These are phyloP conservation scores for Halesus radiatus DNA, from an alignment of 1,140 invertebrate species.

Conservation along the genomic window DNA sequence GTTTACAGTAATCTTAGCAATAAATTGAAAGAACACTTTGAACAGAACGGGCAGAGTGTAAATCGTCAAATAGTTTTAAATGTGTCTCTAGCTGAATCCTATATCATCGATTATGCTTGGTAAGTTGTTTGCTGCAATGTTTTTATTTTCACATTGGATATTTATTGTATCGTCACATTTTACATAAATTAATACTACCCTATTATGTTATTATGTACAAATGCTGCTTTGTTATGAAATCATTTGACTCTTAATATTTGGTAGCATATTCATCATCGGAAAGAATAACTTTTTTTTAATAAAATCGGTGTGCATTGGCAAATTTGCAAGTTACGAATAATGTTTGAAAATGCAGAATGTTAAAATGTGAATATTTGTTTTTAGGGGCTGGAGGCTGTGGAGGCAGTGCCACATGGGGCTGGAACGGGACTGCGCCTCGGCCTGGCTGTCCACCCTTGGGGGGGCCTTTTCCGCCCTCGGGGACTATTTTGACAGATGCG, in stretches of 20 bases:
- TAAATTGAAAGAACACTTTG: background rate
- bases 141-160: too few relatives aligned
- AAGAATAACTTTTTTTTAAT: too few relatives aligned
- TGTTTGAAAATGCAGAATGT: too few relatives aligned
- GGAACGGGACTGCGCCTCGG: constrained; percentile 88
- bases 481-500: constrained; percentile 84
- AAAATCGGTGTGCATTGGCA: too few relatives aligned
- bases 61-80: constrained; percentile 25
- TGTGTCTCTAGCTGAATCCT: constrained; percentile 40
- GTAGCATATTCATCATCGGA: too few relatives aligned
- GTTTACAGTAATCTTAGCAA: constrained; percentile 35
- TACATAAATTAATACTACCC: too few relatives aligned
- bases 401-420: constrained; percentile 62
- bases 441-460: constrained; percentile 96
- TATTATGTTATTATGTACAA: too few relatives aligned
- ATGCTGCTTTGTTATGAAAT: too few relatives aligned
- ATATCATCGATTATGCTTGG: constrained; percentile 55
- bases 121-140: constrained; percentile 1
- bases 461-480: constrained; percentile 95
- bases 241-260: too few relatives aligned
- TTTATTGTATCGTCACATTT: too few relatives aligned
- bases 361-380: background rate
- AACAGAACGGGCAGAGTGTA: background rate
- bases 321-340: too few relatives aligned
- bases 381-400: constrained; percentile 53